phyloP scores from a whole-genome alignment of 2,113 vertebrate species.

The Pseudorhombus dupliciocellatus region DNA sequence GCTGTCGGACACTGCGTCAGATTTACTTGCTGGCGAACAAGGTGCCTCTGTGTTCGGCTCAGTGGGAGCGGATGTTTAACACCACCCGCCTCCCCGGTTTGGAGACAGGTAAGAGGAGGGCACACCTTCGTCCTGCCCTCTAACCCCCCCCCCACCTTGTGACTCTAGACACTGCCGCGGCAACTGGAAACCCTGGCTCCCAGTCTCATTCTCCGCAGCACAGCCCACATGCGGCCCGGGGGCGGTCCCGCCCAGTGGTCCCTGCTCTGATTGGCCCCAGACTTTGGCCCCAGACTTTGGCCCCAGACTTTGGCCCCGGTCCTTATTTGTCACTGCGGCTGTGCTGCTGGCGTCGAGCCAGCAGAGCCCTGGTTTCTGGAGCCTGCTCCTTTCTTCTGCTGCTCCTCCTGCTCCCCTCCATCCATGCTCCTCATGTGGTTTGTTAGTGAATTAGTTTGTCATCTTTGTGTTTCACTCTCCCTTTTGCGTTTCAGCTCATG shows the following conservation, averaged over 20 bases:
- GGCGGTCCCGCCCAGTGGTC: too few species aligned
- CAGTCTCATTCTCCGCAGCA: slow-evolving; percentile 53
- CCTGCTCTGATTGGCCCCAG: too few species aligned
- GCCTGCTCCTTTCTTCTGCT: slow-evolving; percentile 43
- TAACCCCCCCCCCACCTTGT: slow-evolving; percentile 5
- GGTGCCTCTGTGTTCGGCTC: slow-evolving; percentile 95
- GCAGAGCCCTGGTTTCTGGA: slow-evolving; percentile 61
- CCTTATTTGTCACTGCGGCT: too few species aligned
- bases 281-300: too few species aligned
- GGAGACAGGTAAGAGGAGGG: slow-evolving; percentile 90
- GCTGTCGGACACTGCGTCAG: slow-evolving; percentile 81
- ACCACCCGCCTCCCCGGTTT: slow-evolving; percentile 89
- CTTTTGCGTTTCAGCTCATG: slow-evolving; percentile 86
- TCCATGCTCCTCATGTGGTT: too few species aligned
- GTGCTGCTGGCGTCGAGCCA: slow-evolving; percentile 58
- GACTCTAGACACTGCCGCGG: slow-evolving; percentile 38
- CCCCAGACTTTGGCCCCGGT: too few species aligned
- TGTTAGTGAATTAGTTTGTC: slow-evolving; percentile 65
- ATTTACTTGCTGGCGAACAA: slow-evolving; percentile 92
- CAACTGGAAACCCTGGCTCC: slow-evolving; percentile 62
- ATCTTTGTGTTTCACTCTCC: slow-evolving; percentile 79
- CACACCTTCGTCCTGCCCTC: slow-evolving; percentile 36
- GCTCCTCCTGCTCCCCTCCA: slow-evolving; percentile 56
- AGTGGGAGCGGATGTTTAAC: slow-evolving; percentile 98
- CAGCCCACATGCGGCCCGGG: slow-evolving; percentile 36